phyloP scores from a whole-genome alignment of 2,113 vertebrate genomes.

The Mus pahari region DNA sequence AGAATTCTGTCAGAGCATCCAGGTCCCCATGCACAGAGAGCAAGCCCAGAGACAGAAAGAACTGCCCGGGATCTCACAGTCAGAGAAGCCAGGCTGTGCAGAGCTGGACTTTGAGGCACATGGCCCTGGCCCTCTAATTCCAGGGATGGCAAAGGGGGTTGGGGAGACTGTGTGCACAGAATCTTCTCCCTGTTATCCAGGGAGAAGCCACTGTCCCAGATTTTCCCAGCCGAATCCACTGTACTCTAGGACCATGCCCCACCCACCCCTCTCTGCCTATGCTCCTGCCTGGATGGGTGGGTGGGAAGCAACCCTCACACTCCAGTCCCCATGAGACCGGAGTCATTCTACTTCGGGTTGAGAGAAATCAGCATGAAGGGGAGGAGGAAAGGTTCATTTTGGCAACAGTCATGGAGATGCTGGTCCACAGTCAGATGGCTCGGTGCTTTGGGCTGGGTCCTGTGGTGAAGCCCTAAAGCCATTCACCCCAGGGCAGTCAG shows the following conservation, averaged over 20 bases:
- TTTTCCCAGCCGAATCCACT: neutral
- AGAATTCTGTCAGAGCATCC: neutral
- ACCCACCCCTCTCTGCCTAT: rapidly evolving
- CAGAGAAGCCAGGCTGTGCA: neutral
- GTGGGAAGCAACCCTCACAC: rapidly evolving
- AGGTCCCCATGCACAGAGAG: neutral
- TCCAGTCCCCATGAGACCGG: neutral
- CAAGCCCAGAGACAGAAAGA: too few relatives aligned
- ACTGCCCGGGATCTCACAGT: neutral
- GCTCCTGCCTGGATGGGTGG: neutral
- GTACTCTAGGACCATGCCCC: neutral
- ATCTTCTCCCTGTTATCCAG: neutral
- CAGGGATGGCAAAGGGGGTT: neutral
- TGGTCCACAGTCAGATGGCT: too few relatives aligned
- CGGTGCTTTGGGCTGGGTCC: neutral
- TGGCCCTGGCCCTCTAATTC: neutral
- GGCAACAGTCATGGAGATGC: neutral
- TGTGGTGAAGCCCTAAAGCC: neutral
- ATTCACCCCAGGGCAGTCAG: neutral
- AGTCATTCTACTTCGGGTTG: neutral
- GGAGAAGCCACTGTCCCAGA: neutral
- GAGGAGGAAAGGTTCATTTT: neutral
- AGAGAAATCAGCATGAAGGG: neutral
- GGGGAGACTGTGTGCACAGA: rapidly evolving
- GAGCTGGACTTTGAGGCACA: neutral